Conservation (phyloP, 64 coral and sea anemone species). For the Stichodactyla helianthus region DNA sequence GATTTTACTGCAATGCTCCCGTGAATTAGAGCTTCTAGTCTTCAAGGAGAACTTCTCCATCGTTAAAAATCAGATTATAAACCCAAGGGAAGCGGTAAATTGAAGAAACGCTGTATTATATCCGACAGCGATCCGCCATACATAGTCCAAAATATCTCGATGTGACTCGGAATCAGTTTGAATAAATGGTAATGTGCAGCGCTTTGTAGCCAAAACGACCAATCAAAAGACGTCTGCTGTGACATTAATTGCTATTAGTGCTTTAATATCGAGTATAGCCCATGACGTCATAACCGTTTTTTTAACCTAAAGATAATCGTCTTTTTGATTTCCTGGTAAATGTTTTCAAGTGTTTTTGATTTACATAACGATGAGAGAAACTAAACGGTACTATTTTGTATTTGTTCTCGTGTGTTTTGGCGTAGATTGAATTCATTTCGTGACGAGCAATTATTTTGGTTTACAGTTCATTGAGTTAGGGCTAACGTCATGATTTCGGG, state of each 20-base stretch:
- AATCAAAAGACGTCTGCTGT: neutral
- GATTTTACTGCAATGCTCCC: neutral
- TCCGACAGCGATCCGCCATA: neutral
- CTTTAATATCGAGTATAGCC: neutral
- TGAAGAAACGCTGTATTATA: neutral
- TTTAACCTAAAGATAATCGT: neutral
- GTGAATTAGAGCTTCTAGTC: neutral
- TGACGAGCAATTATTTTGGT: no score
- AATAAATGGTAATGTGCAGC: neutral
- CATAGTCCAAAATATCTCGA: neutral
- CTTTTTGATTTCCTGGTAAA: neutral
- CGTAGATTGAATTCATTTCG: no score
- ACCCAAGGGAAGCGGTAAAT: neutral
- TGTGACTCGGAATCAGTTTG: neutral
- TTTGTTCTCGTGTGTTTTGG: no score
- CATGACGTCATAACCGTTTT: conserved; percentile 1
- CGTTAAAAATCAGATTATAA: neutral
- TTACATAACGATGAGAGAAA: neutral
- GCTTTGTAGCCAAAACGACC: neutral
- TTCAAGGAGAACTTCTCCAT: neutral
- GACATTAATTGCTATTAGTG: conserved; percentile 5
- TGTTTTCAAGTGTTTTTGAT: neutral
- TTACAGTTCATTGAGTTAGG: no score
- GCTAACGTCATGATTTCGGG: no score
- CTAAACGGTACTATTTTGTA: no score